These are phyloP conservation scores for Neuroterus valhalla DNA, from an alignment of 1,140 invertebrate genomes.

Conservation along the genomic window DNA sequence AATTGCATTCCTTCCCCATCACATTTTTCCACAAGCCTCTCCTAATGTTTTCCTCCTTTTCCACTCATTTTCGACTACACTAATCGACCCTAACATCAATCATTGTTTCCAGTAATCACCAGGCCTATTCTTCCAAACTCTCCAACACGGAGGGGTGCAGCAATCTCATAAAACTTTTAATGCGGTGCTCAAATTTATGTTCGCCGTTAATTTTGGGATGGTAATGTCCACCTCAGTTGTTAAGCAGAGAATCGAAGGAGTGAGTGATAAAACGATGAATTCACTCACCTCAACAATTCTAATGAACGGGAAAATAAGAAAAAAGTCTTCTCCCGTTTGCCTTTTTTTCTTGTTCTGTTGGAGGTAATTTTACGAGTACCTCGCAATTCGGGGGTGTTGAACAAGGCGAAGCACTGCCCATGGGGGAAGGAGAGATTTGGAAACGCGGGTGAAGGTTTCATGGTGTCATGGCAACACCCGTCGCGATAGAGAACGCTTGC, in stretches of 20 bases:
- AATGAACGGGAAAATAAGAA: slow-evolving; percentile 28
- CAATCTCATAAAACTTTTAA: slow-evolving; percentile 1
- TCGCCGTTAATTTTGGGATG: slow-evolving; percentile 9
- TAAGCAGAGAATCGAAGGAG: neutral
- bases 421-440: slow-evolving; percentile 59
- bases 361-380: slow-evolving; percentile 37
- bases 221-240: neutral
- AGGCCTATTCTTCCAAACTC: neutral
- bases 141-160: neutral
- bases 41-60: too few relatives aligned
- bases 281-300: slow-evolving; percentile 17
- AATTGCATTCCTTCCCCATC: too few relatives aligned
- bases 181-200: neutral
- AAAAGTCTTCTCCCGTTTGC: neutral
- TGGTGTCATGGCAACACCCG: slow-evolving; percentile 74
- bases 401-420: slow-evolving; percentile 37
- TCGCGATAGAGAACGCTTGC: slow-evolving; percentile 59
- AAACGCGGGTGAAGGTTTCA: slow-evolving; percentile 64
- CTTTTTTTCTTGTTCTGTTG: slow-evolving; percentile 13
- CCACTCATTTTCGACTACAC: too few relatives aligned
- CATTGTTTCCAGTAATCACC: too few relatives aligned
- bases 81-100: too few relatives aligned
- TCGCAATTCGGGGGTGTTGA: slow-evolving; percentile 50
- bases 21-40: too few relatives aligned
- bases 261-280: slow-evolving; percentile 15